Conservation (phyloP, 2,113 vertebrate species). For the Xiphophorus maculatus region DNA sequence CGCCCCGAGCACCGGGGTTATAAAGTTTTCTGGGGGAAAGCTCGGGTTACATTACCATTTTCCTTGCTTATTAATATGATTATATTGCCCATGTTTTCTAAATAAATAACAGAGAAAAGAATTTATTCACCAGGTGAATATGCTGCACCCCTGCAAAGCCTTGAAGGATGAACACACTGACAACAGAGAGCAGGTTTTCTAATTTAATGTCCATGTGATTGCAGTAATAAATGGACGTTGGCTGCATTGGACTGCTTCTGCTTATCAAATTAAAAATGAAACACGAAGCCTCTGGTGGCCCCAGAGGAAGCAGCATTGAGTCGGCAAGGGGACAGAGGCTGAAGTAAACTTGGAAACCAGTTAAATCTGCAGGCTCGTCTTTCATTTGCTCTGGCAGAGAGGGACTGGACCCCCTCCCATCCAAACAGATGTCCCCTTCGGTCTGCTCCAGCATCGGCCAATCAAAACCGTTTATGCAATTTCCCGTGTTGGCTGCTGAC, state of each 20-base stretch:
- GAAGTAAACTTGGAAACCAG: background rate
- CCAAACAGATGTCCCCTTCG: background rate
- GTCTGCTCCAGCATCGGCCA: background rate
- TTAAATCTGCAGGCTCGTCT: background rate
- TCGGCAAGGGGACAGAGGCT: background rate
- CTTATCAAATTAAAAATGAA: background rate
- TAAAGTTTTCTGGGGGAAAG: too few relatives aligned
- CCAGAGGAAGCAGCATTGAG: background rate
- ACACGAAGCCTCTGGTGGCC: slow-evolving; percentile 2
- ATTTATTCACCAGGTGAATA: background rate
- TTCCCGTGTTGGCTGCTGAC: background rate
- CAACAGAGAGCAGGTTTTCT: background rate
- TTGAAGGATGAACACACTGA: background rate
- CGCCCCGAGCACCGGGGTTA: too few relatives aligned
- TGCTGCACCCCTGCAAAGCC: background rate
- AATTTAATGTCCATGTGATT: background rate
- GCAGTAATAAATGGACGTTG: background rate
- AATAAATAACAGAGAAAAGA: background rate
- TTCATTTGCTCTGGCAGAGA: slow-evolving; percentile 4
- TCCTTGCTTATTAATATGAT: background rate
- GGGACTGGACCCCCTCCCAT: background rate
- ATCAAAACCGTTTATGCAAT: background rate
- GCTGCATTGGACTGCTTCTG: background rate
- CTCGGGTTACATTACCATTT: background rate
- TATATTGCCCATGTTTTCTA: background rate